These are phyloP conservation scores for Microctenopoma lineatum DNA, from an alignment of 2,797 vertebrate genomes.

Conservation along the genomic window DNA sequence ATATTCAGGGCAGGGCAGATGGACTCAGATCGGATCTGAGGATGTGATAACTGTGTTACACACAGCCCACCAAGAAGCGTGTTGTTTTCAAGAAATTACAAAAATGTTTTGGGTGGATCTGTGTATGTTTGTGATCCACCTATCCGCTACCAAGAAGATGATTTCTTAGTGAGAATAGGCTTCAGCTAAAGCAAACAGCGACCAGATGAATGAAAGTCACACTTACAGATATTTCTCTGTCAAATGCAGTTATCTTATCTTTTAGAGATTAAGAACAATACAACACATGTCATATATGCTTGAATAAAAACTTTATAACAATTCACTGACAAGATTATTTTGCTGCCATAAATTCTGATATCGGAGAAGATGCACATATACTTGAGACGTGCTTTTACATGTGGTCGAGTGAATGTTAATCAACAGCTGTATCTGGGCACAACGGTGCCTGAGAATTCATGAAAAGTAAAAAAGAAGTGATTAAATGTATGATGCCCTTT, in stretches of 20 bases:
- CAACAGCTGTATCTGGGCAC: background rate
- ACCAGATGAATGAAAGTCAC: background rate
- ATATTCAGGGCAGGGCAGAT: conserved; percentile 7
- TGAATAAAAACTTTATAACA: too few relatives aligned
- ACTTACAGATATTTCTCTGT: too few relatives aligned
- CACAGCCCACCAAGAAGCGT: background rate
- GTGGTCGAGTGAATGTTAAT: background rate
- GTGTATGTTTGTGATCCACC: background rate
- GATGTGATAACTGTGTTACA: background rate
- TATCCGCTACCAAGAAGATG: background rate
- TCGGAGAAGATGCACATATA: too few relatives aligned
- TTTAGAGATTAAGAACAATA: background rate
- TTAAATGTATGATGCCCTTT: conserved; percentile 1
- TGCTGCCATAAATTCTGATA: too few relatives aligned
- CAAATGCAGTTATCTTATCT: background rate
- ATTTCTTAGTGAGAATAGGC: background rate
- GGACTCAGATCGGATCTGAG: conserved; percentile 14
- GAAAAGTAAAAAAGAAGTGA: background rate
- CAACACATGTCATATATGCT: too few relatives aligned
- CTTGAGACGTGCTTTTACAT: too few relatives aligned
- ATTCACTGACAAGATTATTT: background rate
- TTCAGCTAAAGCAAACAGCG: background rate
- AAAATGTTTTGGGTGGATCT: background rate
- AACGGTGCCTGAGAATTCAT: background rate
- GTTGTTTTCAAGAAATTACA: conserved; percentile 1